Base-by-base conservation (phyloP, 2,888 invertebrate genomes). In the Augiades crinisus region DNA sequence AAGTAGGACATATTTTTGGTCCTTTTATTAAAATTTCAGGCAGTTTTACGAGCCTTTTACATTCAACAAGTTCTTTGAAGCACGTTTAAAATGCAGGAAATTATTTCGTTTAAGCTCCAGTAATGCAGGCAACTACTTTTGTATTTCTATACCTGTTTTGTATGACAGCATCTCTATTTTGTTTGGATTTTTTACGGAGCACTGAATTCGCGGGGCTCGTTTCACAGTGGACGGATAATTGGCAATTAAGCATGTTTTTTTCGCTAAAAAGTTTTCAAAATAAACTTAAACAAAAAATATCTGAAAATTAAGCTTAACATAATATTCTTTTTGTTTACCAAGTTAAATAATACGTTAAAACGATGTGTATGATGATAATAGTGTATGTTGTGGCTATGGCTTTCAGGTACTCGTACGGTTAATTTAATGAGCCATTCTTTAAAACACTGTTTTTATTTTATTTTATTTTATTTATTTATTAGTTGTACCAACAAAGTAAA, bases 21-120 rank as follows among this genome's bases (percentile, higher is more conserved):
- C 22, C 44, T 22, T 45, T 13, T 45, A 45, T 45, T 45, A 45
- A 45, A 45, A 45, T 45, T 45, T 31, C 44, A 45, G 44, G n/a
- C 30, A 31, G 31, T 45, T 45, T 22, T 17, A 45, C 44, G 22
- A 17, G 8, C 13, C 17, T 21, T 16, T 34, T 22, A 33, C 22
- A 16, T 45, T 22, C 44, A 45, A 45, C 44, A 45, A 45, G 44
- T 45, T 45, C 33, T 45, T 43, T 43, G 34, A 45, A 45, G 44
- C 14, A 34, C 44, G 33, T 45, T 45, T 22, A 45, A 45, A 45
- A 45, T 34, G 33, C 44, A 14, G 14, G 22, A 21, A 33, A 45
- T 34, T 45, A 43, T 43, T 43, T 45, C 33, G 21, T 8, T 31
- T 44, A 44, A 31, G 27, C 43, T 44, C 7, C 31, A 33, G 13